Conservation (phyloP, 2,113 vertebrate genomes). For the Panthera uncia region DNA sequence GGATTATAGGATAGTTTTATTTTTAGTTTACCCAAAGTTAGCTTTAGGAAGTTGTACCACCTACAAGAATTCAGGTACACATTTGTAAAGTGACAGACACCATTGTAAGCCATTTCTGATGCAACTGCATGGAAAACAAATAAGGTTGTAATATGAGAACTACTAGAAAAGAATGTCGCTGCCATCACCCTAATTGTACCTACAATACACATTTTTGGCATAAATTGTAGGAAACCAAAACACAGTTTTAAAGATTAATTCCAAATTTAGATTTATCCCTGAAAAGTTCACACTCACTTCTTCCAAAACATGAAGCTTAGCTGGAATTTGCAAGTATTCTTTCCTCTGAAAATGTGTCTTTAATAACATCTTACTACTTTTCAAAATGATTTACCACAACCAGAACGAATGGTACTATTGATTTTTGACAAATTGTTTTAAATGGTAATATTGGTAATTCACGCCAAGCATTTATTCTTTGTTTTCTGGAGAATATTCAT, state of each 20-base stretch:
- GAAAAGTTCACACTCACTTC: neutral
- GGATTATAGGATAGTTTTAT: too few species aligned
- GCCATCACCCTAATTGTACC: neutral
- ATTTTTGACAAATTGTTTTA: neutral
- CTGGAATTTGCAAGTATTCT: neutral
- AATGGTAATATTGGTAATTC: neutral
- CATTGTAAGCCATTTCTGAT: neutral
- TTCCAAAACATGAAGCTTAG: neutral
- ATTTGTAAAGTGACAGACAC: neutral
- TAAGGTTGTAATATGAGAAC: neutral
- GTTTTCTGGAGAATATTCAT: neutral
- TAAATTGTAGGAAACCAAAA: neutral
- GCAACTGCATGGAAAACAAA: neutral
- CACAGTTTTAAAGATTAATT: neutral
- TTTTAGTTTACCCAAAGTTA: neutral
- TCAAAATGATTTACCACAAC: neutral
- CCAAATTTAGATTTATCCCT: neutral
- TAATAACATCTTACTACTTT: neutral
- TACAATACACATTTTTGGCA: neutral
- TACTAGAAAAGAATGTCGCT: neutral
- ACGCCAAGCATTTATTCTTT: constrained; percentile 6
- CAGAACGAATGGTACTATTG: neutral
- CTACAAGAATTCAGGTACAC: neutral
- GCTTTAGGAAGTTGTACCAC: neutral
- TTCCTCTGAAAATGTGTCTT: neutral